Evolutionary conservation across 2,888 invertebrate genomes (phyloP), one percentile per base, ranked within the genome.

Genomic region (Candidula unifasciata): DNA sequence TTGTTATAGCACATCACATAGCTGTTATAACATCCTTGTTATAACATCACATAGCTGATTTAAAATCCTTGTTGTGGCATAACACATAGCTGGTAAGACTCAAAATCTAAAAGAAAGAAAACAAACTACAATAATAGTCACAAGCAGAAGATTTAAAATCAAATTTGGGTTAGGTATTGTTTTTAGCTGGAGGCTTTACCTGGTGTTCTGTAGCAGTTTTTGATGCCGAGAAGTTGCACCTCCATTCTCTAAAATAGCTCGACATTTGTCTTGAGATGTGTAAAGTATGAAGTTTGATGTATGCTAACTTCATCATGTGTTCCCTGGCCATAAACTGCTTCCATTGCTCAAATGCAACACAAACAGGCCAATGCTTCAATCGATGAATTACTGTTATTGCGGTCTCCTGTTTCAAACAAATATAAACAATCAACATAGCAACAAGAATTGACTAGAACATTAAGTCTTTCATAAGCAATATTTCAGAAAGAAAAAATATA

Each of bases 331-430:
- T 90, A 82, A 87, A 90, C 73, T 91, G 90, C 77, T 86, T 87
- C 91, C 91, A 91, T 57, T 90, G 90, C 78, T 90, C 89, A 86
- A 91, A 91, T n/a, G 90, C 85, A 33, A 89, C 86, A 85, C 90
- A 90, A 57, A 90, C 80, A 60, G 91, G 91, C 91, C 91, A 91
- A 81, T 90, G 88, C 30, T 86, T 79, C 0, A 91, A 82, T 27
- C 90, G 82, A 37, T 86, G 88, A 5, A 91, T 88, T 13, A 88
- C 89, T n/a, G 86, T 87, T 18, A 85, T 84, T 5, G 89, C 89
- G 54, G 90, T 87, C 44, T 89, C 89, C 91, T 91, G 87, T 3
- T 84, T n/a, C 85, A 37, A 21, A 74, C 3, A 24, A 5, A 21
- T 13, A 6, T 21, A 5, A 64, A 64, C 13, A 64, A 64, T 64